Evolutionary conservation across 2,888 invertebrate species (phyloP).

Genomic region (Brachyptera putata): DNA sequence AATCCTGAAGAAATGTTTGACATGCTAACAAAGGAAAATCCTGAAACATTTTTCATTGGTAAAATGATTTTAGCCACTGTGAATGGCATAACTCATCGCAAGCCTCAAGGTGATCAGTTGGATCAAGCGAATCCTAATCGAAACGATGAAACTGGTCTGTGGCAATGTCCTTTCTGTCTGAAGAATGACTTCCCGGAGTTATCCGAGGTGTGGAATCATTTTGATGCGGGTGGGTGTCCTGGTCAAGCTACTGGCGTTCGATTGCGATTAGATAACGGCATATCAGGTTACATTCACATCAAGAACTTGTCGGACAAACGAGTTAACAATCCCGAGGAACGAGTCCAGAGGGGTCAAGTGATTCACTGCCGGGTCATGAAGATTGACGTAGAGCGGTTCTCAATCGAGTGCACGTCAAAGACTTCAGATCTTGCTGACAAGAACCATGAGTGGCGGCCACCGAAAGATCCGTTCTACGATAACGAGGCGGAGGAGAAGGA

Average conservation of each 20-base stretch:
- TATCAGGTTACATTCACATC: slow-evolving; percentile 89
- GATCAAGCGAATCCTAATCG: slow-evolving; percentile 94
- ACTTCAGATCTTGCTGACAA: slow-evolving; percentile 88
- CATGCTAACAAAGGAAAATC: slow-evolving; percentile 92
- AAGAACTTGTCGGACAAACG: slow-evolving; percentile 91
- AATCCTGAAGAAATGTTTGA: slow-evolving; percentile 88
- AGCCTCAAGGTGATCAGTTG: slow-evolving; percentile 88
- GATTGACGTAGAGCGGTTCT: slow-evolving; percentile 91
- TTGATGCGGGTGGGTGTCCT: slow-evolving; percentile 92
- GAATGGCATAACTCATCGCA: slow-evolving; percentile 69
- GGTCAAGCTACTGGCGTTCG: slow-evolving; percentile 93
- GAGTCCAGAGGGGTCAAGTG: slow-evolving; percentile 78
- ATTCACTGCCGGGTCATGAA: slow-evolving; percentile 89
- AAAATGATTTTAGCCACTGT: slow-evolving; percentile 83
- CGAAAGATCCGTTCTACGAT: slow-evolving; percentile 89
- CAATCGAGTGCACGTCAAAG: slow-evolving; percentile 88
- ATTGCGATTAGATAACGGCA: slow-evolving; percentile 84
- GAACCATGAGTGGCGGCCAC: slow-evolving; percentile 85
- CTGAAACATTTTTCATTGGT: slow-evolving; percentile 85
- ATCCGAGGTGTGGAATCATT: slow-evolving; percentile 98
- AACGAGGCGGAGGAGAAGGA: slow-evolving; percentile 79
- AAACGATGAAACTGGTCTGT: slow-evolving; percentile 89
- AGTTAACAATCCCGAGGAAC: slow-evolving; percentile 87
- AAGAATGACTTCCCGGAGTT: slow-evolving; percentile 94
- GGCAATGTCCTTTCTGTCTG: slow-evolving; percentile 97